These are phyloP conservation scores for Dryomyza anilis DNA, from an alignment of 2,888 invertebrate species.

Conservation along the genomic window DNA sequence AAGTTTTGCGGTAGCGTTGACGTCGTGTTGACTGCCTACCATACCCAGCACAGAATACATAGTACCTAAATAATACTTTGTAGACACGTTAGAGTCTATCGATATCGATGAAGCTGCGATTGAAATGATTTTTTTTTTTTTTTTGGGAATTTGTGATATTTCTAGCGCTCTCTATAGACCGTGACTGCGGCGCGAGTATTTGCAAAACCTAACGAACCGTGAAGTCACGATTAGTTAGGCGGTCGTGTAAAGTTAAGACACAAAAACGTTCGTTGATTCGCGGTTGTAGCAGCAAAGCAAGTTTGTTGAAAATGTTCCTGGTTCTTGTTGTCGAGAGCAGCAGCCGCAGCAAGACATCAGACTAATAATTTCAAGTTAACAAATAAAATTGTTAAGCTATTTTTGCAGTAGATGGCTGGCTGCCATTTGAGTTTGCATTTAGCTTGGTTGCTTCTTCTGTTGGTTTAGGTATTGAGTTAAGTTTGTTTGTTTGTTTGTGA, in stretches of 20 bases:
- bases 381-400: constrained; percentile 5
- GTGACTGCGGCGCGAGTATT: constrained; percentile 44
- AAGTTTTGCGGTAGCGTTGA: constrained; percentile 34
- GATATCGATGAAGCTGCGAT: background rate
- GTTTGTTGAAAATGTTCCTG: background rate
- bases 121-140: too few species aligned
- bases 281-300: background rate
- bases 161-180: too few species aligned
- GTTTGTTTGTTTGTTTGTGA: constrained; percentile 6
- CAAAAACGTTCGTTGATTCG: constrained; percentile 3
- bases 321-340: constrained; percentile 7
- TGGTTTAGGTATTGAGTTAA: too few species aligned
- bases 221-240: constrained; percentile 59
- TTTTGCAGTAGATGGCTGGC: background rate
- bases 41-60: background rate
- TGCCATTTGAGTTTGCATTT: constrained; percentile 1
- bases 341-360: constrained; percentile 26
- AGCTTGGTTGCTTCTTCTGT: background rate
- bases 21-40: background rate
- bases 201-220: constrained; percentile 57
- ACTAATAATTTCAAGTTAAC: constrained; percentile 18
- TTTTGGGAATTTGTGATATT: too few species aligned
- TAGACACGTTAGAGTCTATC: background rate
- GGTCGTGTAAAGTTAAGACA: constrained; percentile 49
- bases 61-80: background rate